Evolutionary conservation across 1,140 invertebrate species (phyloP).

Genomic region (Drosophila littoralis): DNA sequence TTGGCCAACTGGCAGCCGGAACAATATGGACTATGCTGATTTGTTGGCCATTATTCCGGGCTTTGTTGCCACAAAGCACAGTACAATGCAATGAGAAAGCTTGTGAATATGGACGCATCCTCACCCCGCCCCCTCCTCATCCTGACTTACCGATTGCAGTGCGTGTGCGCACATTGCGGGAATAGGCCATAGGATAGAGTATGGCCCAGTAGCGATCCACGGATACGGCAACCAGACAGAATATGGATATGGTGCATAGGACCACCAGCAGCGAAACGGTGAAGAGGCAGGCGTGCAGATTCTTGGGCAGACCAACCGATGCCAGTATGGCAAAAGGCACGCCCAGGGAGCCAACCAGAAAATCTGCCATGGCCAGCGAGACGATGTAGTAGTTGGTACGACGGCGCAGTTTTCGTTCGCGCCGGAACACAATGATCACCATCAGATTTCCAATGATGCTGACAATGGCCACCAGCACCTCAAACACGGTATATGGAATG

Average conservation of each 20-base stretch:
- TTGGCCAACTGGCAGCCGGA: slow-evolving; percentile 23
- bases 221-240: slow-evolving; percentile 95
- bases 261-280: slow-evolving; percentile 94
- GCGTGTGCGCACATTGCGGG: slow-evolving; percentile 92
- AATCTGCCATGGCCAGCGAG: slow-evolving; percentile 93
- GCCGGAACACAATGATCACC: slow-evolving; percentile 92
- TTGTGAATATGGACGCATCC: slow-evolving; percentile 29
- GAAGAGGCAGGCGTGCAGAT: slow-evolving; percentile 93
- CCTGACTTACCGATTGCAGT: slow-evolving; percentile 91
- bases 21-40: slow-evolving; percentile 45
- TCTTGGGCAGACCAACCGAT: slow-evolving; percentile 89
- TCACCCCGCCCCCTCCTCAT: too few species aligned
- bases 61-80: slow-evolving; percentile 13
- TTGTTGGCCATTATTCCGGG: slow-evolving; percentile 25
- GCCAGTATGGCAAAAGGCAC: slow-evolving; percentile 93
- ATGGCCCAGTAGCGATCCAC: slow-evolving; percentile 97
- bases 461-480: slow-evolving; percentile 91
- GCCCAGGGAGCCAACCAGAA: slow-evolving; percentile 91
- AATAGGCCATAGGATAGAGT: slow-evolving; percentile 94
- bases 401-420: slow-evolving; percentile 90
- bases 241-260: slow-evolving; percentile 95
- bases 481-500: slow-evolving; percentile 86
- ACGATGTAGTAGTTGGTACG: slow-evolving; percentile 97
- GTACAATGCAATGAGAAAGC: slow-evolving; percentile 39
- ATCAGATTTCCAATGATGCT: slow-evolving; percentile 93